Percentiles rank a stretch among this genome's conserved stretches.
Conservation (phyloP, 1,140 invertebrate species). For the Lordiphosa stackelbergi region DNA sequence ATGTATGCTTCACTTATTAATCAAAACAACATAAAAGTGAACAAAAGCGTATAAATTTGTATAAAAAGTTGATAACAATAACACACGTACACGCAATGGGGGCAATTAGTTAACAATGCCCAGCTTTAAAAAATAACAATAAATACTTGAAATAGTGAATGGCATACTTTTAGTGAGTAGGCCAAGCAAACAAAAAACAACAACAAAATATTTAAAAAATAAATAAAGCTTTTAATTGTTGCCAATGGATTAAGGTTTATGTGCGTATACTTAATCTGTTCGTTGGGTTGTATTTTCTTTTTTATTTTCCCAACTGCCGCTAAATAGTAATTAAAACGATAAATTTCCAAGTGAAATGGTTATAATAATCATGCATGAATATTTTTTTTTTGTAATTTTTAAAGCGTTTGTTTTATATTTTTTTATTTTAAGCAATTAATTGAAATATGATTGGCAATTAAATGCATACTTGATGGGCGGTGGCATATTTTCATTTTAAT, state of each 20-base stretch:
- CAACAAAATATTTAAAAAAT: conserved; percentile 3
- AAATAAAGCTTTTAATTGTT: conserved; percentile 70
- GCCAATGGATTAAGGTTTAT: conserved; percentile 63
- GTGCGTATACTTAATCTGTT: conserved; percentile 63
- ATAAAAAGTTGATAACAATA: conserved; percentile 5
- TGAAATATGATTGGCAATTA: conserved; percentile 73
- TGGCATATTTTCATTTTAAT: conserved; percentile 53
- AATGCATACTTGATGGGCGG: conserved; percentile 47
- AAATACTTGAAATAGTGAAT: neutral
- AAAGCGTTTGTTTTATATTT: conserved; percentile 4
- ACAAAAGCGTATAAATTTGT: neutral
- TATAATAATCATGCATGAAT: conserved; percentile 23
- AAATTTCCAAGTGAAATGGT: conserved; percentile 51
- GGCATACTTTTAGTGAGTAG: conserved; percentile 10
- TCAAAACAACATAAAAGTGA: conserved; percentile 46
- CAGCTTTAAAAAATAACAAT: neutral
- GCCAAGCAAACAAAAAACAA: neutral
- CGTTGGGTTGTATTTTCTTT: conserved; percentile 13
- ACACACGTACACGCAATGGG: conserved; percentile 15
- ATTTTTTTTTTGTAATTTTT: neutral
- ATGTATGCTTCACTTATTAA: too few relatives aligned
- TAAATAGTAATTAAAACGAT: conserved; percentile 54
- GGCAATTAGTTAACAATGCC: conserved; percentile 63
- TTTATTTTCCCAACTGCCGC: conserved; percentile 15
- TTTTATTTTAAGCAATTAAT: conserved; percentile 57